Conservation (phyloP, 2,797 vertebrate species). For the Gallirallus australis region DNA sequence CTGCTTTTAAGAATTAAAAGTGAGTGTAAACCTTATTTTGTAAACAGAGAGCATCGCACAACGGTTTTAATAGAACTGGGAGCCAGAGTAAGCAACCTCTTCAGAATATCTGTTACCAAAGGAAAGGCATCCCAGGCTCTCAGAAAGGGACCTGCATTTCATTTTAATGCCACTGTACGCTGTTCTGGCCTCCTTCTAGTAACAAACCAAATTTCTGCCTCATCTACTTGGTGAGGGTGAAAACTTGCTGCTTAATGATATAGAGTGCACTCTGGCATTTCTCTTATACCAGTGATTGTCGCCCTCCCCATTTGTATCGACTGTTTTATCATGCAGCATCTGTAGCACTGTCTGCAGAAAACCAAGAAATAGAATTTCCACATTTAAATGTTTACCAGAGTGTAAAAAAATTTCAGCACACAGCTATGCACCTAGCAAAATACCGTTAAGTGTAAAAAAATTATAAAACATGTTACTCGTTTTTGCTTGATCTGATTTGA, state of each 20-base stretch:
- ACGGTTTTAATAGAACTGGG: slow-evolving; percentile 23
- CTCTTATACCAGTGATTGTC: background rate
- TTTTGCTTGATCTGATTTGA: background rate
- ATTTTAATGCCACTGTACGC: slow-evolving; percentile 19
- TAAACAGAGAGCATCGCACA: slow-evolving; percentile 41
- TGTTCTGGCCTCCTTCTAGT: background rate
- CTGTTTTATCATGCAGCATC: background rate
- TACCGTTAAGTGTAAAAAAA: background rate
- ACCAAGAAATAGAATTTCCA: slow-evolving; percentile 23
- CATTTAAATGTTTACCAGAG: background rate
- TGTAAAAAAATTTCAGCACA: background rate
- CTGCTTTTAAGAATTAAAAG: slow-evolving; percentile 56
- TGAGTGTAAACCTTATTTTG: slow-evolving; percentile 45
- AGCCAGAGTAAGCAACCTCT: slow-evolving; percentile 16
- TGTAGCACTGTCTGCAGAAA: background rate
- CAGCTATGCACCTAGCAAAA: background rate
- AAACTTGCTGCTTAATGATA: slow-evolving; percentile 9
- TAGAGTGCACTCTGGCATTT: background rate
- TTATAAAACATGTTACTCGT: fast-evolving
- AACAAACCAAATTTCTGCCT: slow-evolving; percentile 34
- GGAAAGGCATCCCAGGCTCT: background rate
- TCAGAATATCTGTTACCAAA: slow-evolving; percentile 19
- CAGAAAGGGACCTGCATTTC: background rate
- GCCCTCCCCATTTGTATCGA: slow-evolving; percentile 7
- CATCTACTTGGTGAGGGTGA: slow-evolving; percentile 1